phyloP scores from a whole-genome alignment of 2,113 vertebrate species.

The Bos javanicus region DNA sequence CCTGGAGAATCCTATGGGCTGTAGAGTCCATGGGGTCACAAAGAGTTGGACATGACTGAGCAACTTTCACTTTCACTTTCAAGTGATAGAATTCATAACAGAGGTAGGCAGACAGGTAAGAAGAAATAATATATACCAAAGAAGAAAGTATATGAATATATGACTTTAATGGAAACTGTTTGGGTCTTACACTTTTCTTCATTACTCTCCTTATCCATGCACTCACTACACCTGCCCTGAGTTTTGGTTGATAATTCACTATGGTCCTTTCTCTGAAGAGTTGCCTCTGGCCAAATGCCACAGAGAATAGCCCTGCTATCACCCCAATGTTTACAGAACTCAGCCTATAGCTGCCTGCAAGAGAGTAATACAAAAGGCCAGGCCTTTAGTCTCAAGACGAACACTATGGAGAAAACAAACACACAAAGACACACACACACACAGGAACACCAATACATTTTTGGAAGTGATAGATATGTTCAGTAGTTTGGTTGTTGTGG shows the following conservation, averaged over 20 bases:
- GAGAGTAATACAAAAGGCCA: background rate
- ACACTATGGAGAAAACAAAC: background rate
- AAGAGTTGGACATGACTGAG: background rate
- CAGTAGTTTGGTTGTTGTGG: background rate
- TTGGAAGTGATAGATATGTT: background rate
- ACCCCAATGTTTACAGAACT: background rate
- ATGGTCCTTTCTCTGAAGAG: background rate
- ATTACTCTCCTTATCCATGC: background rate
- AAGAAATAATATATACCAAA: background rate
- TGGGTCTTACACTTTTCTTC: background rate
- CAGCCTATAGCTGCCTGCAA: background rate
- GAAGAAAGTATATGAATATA: background rate
- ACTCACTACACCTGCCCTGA: background rate
- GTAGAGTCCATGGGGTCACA: background rate
- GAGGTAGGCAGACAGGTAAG: accelerated
- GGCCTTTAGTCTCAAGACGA: background rate
- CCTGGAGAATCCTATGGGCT: background rate
- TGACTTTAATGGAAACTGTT: background rate
- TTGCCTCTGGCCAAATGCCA: background rate
- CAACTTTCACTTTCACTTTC: background rate
- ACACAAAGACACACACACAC: background rate
- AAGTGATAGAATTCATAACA: background rate
- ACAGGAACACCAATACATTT: background rate
- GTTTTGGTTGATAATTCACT: background rate
- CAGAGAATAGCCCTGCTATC: background rate